A percentile compares a stretch with the other conserved stretches of the same genome.
Evolutionary conservation across 2,113 vertebrate species (phyloP).

Genomic region (Emydocephalus ijimae): DNA sequence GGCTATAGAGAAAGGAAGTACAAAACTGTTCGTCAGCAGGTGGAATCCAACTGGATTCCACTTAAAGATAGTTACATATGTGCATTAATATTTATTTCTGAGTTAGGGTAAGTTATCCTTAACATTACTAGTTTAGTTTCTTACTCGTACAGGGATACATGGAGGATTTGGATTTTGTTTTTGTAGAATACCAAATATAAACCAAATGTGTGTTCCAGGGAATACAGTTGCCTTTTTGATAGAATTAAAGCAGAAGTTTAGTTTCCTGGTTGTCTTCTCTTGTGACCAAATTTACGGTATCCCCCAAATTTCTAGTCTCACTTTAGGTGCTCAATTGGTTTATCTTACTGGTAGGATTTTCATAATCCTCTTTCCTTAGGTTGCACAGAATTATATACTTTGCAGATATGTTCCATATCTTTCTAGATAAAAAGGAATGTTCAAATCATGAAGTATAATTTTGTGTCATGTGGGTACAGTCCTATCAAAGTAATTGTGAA

Average conservation of each 20-base stretch:
- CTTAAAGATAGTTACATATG: not conserved
- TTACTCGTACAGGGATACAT: constrained; percentile 34
- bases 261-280: constrained; percentile 32
- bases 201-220: constrained; percentile 38
- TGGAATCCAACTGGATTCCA: not conserved
- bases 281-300: constrained; percentile 31
- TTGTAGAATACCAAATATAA: constrained; percentile 46
- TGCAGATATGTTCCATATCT: constrained; percentile 16
- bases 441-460: constrained; percentile 36
- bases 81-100: constrained; percentile 23
- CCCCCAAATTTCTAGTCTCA: constrained; percentile 17
- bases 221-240: constrained; percentile 47
- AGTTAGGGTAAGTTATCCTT: not conserved
- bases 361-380: constrained; percentile 22
- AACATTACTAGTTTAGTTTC: constrained; percentile 20
- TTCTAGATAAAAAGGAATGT: not conserved
- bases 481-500: constrained; percentile 38
- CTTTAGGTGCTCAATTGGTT: constrained; percentile 33
- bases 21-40: not conserved
- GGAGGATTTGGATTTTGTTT: not conserved
- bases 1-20: not conserved
- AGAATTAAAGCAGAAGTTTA: constrained; percentile 29
- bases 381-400: not conserved
- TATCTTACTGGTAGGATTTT: not conserved
- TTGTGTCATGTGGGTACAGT: not conserved